These are phyloP conservation scores for Pteromalus puparum DNA, from an alignment of 1,140 invertebrate species.

Conservation along the genomic window DNA sequence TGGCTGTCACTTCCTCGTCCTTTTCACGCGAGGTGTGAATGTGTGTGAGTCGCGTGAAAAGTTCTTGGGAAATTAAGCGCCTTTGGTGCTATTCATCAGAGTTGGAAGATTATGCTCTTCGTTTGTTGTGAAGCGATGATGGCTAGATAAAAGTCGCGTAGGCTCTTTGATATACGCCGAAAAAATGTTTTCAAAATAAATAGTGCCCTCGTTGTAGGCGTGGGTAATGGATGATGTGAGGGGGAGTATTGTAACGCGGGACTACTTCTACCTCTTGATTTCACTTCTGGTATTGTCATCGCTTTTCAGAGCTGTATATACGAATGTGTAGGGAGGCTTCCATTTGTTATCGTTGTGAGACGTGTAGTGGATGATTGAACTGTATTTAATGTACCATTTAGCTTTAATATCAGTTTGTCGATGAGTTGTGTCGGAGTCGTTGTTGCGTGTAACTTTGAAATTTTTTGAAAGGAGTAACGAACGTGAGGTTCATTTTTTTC, in stretches of 20 bases:
- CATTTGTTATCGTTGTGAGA: no score
- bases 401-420: no score
- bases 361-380: no score
- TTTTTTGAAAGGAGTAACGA: no score
- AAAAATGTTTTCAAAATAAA: conserved; percentile 17
- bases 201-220: neutral
- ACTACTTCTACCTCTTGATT: neutral
- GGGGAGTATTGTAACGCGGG: neutral
- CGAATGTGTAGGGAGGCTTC: no score
- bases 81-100: neutral
- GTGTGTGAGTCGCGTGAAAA: neutral
- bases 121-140: no score
- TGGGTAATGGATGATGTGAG: neutral
- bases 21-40: neutral
- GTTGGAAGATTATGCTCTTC: neutral
- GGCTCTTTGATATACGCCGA: neutral
- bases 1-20: conserved; percentile 19
- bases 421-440: no score
- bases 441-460: no score
- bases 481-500: no score
- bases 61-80: conserved; percentile 5
- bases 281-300: neutral
- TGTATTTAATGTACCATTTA: no score
- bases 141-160: neutral
- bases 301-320: neutral